These are phyloP conservation scores for Orchestia grillus DNA, from an alignment of 1,140 invertebrate genomes.

Conservation along the genomic window DNA sequence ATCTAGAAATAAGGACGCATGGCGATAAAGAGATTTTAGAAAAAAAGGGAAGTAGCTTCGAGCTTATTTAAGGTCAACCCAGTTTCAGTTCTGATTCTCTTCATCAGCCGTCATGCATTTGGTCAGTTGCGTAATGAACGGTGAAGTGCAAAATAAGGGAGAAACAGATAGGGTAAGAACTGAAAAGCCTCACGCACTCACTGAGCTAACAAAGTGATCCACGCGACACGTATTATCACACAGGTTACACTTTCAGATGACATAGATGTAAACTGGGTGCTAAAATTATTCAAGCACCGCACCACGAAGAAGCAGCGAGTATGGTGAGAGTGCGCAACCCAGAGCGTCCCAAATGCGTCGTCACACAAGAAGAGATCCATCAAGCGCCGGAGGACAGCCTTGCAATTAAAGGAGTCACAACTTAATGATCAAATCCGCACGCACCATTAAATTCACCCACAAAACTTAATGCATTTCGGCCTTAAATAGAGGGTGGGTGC, in stretches of 20 bases:
- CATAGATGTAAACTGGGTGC: background rate
- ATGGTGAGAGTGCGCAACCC: background rate
- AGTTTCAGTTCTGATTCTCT: background rate
- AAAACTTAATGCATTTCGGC: background rate
- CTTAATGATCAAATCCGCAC: background rate
- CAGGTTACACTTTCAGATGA: no score
- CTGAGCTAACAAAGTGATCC: background rate
- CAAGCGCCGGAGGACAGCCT: background rate
- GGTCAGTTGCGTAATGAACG: background rate
- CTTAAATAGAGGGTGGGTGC: background rate
- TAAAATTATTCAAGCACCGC: background rate
- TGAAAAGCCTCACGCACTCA: background rate
- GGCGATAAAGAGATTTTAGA: background rate
- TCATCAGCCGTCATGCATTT: background rate
- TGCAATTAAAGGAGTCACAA: background rate
- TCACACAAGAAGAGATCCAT: background rate
- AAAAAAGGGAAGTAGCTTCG: background rate
- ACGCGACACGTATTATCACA: background rate
- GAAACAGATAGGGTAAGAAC: background rate
- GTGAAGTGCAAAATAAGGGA: background rate
- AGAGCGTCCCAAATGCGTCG: background rate
- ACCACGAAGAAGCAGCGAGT: background rate
- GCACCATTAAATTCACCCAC: background rate
- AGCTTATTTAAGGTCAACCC: background rate
- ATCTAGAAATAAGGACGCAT: background rate